These are phyloP conservation scores for Erynnis tages DNA, from an alignment of 2,888 invertebrate genomes.

Conservation along the genomic window DNA sequence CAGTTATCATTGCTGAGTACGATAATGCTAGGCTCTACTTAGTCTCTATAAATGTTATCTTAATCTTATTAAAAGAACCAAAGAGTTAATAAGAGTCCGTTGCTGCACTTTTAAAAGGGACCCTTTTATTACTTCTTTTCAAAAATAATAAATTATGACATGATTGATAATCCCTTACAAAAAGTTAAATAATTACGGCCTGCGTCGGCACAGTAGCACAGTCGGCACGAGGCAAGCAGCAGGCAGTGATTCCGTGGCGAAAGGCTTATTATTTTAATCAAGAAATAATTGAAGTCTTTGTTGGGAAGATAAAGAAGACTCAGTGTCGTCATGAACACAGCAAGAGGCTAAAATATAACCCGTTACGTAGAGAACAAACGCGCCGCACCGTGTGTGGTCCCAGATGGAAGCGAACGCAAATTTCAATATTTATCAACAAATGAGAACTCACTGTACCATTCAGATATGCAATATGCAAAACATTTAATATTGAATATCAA, in stretches of 20 bases:
- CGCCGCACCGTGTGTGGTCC: conserved; percentile 66
- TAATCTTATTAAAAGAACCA: too few species aligned
- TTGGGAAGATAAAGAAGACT: conserved; percentile 47
- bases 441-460: conserved; percentile 49
- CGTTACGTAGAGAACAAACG: conserved; percentile 46
- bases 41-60: too few species aligned
- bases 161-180: conserved; percentile 14
- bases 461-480: conserved; percentile 56
- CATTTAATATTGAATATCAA: conserved; percentile 46
- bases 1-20: too few species aligned
- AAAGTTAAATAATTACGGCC: conserved; percentile 9
- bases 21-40: too few species aligned
- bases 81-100: too few species aligned
- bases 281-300: conserved; percentile 60
- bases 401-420: conserved; percentile 50
- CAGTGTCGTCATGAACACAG: conserved; percentile 46
- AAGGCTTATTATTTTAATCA: conserved; percentile 66
- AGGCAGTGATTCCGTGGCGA: conserved; percentile 42
- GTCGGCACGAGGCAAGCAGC: conserved; percentile 4
- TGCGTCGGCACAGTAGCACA: conserved; percentile 6
- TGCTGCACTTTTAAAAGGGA: too few species aligned
- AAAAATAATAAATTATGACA: conserved; percentile 18
- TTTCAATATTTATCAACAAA: conserved; percentile 70
- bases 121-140: conserved; percentile 10
- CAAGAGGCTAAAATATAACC: conserved; percentile 58